phyloP scores from a whole-genome alignment of 1,140 invertebrate genomes.

The Drosophila melanica region DNA sequence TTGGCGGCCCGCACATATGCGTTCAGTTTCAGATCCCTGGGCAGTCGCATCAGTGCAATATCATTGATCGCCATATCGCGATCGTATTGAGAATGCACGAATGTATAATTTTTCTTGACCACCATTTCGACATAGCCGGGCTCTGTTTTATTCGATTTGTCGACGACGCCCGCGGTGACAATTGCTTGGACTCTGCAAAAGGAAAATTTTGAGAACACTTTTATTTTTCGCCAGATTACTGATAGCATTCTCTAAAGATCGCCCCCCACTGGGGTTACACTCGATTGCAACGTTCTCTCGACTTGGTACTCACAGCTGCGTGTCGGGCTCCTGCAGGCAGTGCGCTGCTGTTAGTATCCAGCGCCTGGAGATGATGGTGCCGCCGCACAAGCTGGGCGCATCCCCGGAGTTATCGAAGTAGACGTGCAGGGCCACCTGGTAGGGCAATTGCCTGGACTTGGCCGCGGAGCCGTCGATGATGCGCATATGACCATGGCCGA shows the following conservation, averaged over 20 bases:
- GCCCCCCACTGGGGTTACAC: no score
- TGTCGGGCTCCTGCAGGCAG: conserved; percentile 39
- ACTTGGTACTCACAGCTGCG: conserved; percentile 36
- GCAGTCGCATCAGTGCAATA: conserved; percentile 44
- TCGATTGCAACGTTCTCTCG: no score
- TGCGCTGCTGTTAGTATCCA: conserved; percentile 67
- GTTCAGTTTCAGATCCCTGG: conserved; percentile 25
- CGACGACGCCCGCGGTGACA: conserved; percentile 30
- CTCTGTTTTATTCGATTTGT: background rate
- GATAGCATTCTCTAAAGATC: no score
- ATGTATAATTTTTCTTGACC: conserved; percentile 11
- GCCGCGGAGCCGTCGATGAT: conserved; percentile 54
- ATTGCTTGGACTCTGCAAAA: conserved; percentile 19
- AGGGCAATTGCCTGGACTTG: conserved; percentile 36
- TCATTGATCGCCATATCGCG: conserved; percentile 38
- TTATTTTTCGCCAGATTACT: no score
- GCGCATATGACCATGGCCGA: conserved; percentile 34
- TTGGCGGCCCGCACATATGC: conserved; percentile 18
- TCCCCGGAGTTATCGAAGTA: conserved; percentile 14
- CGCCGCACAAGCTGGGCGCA: conserved; percentile 42
- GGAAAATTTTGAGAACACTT: no score
- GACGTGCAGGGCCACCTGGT: conserved; percentile 43
- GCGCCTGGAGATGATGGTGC: conserved; percentile 39
- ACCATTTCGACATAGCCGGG: conserved; percentile 1
- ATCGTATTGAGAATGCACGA: conserved; percentile 39